Percentiles rank a stretch among this genome's conserved stretches.
phyloP scores from a whole-genome alignment of 2,113 vertebrate species.

The Tylochromis polylepis region DNA sequence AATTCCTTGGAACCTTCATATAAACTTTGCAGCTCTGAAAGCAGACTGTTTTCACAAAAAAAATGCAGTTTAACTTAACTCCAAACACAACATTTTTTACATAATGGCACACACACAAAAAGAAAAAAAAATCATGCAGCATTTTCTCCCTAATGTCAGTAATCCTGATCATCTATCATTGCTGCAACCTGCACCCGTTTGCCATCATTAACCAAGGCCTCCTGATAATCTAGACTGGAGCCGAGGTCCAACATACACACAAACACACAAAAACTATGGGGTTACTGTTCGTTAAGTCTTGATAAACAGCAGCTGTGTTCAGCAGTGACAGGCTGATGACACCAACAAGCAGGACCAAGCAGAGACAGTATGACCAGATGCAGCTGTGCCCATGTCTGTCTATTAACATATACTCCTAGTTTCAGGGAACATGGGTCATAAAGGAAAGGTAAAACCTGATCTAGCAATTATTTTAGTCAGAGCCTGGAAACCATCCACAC shows the following conservation, averaged over 20 bases:
- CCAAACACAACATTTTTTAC: neutral
- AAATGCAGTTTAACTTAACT: neutral
- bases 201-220: constrained; percentile 3
- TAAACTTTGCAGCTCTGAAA: neutral
- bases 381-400: neutral
- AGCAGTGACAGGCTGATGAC: neutral
- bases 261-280: neutral
- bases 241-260: neutral
- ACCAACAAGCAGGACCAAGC: neutral
- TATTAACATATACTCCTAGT: neutral
- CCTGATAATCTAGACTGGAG: neutral
- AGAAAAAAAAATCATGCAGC: neutral
- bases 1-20: neutral
- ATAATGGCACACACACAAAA: neutral
- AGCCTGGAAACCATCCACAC: constrained; percentile 8
- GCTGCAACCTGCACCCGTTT: neutral
- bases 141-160: neutral
- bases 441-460: neutral
- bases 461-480: neutral
- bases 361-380: neutral
- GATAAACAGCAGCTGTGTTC: neutral
- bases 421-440: neutral
- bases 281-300: neutral
- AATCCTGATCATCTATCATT: constrained; percentile 12
- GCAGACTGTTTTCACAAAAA: neutral